Percentiles rank a stretch among this genome's conserved stretches.
Conservation (phyloP, 1,140 invertebrate species). For the Drosophila fuyamai region DNA sequence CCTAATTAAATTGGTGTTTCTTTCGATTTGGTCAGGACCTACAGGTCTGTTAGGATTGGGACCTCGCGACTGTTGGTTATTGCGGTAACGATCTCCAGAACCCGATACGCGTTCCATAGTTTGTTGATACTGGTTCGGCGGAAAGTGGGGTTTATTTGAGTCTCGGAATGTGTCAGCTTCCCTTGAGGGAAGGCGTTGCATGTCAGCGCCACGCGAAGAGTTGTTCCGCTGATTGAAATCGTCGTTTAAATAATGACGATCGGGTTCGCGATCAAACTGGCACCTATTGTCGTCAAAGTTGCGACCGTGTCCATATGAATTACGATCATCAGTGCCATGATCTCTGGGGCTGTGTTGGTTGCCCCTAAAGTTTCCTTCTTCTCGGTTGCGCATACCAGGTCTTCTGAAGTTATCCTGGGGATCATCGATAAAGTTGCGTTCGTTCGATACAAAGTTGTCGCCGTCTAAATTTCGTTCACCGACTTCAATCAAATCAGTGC, state of each 20-base stretch:
- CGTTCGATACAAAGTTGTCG: background rate
- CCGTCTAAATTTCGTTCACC: background rate
- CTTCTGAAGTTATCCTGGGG: background rate
- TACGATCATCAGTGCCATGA: slow-evolving; percentile 7
- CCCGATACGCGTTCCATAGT: background rate
- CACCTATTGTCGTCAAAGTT: slow-evolving; percentile 3
- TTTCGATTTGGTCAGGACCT: background rate
- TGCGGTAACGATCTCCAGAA: background rate
- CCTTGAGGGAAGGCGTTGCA: background rate
- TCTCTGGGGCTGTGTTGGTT: background rate
- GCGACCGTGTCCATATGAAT: slow-evolving; percentile 8
- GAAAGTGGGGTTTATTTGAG: background rate
- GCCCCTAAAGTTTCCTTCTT: background rate
- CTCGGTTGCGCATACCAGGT: background rate
- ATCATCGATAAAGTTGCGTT: background rate
- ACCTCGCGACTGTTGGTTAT: background rate
- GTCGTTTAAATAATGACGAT: slow-evolving; percentile 7
- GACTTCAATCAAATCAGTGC: slow-evolving; percentile 20
- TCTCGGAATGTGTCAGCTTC: slow-evolving; percentile 2
- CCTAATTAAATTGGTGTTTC: background rate
- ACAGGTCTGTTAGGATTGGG: background rate
- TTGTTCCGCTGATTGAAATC: slow-evolving; percentile 18
- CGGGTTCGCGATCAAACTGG: slow-evolving; percentile 8
- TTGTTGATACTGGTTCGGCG: slow-evolving; percentile 1
- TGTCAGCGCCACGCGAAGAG: background rate